Evolutionary conservation across 2,888 invertebrate species (phyloP), one percentile per base, ranked within the genome.

Genomic region (Blastobasis lacticolella): DNA sequence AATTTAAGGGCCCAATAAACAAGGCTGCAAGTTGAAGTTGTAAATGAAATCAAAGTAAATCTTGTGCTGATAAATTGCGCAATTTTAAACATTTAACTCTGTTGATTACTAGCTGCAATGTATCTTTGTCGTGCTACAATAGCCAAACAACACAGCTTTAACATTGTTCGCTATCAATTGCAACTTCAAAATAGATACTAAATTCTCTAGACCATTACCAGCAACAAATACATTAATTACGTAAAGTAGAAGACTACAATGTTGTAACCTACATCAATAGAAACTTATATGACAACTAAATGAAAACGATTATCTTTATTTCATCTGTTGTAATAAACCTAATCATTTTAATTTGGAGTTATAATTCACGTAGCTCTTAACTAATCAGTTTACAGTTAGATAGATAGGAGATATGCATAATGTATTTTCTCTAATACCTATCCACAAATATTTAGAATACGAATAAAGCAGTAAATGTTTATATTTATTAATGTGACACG

Each of bases 41-140:
- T 68, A 70, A 78, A 75, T 73, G 66, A 67, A 76, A 76, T 75
- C 72, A 71, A 73, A 79, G 72, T 73, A 64, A 69, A 66, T 62
- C 68, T 64, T 66, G 73, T 67, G 71, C 69, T 75, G 75, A 78
- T 76, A 78, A 78, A 80, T 81, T 74, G 74, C 78, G 69, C 73
- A 78, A 81, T 75, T 81, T 23, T 72, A 73, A 79, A 74, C 77
- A 76, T 78, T 82, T 81, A 79, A 76, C 75, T 77, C 78, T 71
- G 73, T 66, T 71, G 68, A 76, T 75, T 75, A 71, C 72, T 71
- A 76, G 48, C 44, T n/a, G 45, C 77, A 78, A 78, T 79, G 82
- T 82, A 73, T 83, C 83, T 81, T 71, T 81, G 86, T 84, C 83
- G 75, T 66, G 77, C 79, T 76, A 83, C 82, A 84, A 85, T 81